These are phyloP conservation scores for Sinella curviseta DNA, from an alignment of 1,140 invertebrate genomes.

Conservation along the genomic window DNA sequence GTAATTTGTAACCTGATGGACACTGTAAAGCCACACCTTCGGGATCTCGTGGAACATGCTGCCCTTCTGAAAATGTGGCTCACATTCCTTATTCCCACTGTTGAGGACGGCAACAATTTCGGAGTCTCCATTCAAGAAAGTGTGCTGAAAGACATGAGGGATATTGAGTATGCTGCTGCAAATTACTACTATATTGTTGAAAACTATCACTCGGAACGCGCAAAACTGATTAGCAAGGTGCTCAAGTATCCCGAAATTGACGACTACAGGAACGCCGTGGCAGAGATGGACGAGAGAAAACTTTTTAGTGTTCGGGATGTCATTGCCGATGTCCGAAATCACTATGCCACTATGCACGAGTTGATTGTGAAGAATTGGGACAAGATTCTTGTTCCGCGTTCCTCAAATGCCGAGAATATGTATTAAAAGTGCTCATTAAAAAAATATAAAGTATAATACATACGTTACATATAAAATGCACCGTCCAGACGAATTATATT, in stretches of 20 bases:
- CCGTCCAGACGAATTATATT: too few species aligned
- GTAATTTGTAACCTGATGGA: too few species aligned
- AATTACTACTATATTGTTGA: slow-evolving; percentile 97
- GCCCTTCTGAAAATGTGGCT: slow-evolving; percentile 98
- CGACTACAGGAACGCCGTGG: slow-evolving; percentile 88
- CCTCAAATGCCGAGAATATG: slow-evolving; percentile 77
- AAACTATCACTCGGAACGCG: slow-evolving; percentile 70
- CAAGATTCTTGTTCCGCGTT: slow-evolving; percentile 91
- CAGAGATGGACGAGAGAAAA: slow-evolving; percentile 95
- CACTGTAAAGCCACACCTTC: too few species aligned
- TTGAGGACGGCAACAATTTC: slow-evolving; percentile 98
- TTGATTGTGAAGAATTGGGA: slow-evolving; percentile 95
- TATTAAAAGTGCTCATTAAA: too few species aligned
- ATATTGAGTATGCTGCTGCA: slow-evolving; percentile 94
- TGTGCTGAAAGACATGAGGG: slow-evolving; percentile 90
- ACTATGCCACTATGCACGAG: slow-evolving; percentile 94
- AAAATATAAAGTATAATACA: too few species aligned
- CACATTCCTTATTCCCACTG: slow-evolving; percentile 96
- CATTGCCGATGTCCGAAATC: slow-evolving; percentile 92
- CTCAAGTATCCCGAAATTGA: slow-evolving; percentile 98
- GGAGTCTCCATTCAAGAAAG: slow-evolving; percentile 68
- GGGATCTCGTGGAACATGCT: slow-evolving; percentile 61
- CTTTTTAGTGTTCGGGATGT: slow-evolving; percentile 90
- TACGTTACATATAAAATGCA: too few species aligned
- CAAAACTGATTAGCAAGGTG: slow-evolving; percentile 70